Base-by-base conservation (phyloP, 2,797 vertebrate genomes). In the Saxicola maurus region DNA sequence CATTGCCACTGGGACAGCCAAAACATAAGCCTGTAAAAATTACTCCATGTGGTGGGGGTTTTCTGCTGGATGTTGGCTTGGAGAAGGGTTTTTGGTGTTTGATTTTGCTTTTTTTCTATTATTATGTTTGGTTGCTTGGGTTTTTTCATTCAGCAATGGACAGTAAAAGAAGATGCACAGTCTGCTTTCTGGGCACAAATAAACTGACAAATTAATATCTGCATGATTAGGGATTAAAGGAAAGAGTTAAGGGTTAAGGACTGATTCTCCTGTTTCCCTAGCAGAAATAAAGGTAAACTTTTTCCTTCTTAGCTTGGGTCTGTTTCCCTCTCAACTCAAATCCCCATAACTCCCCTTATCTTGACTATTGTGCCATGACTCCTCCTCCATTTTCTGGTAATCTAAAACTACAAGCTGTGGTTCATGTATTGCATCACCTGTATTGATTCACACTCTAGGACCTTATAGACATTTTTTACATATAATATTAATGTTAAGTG, bases 11-110 rank as follows among this genome's bases (percentile, higher is more conserved):
- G 87, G 16, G 17, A 72, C 35, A 86, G 55, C 65, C 33, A 83
- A 90, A 91, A 33, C 35, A 75, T 42, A 75, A 3, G 13, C n/a
- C 48, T 76, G 51, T 69, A 19, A 20, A 80, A 89, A 75, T 30
- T 25, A 28, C 24, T 75, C n/a, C 48, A 28, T 40, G 23, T 27
- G 33, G 40, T n/a, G 8, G 9, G 13, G 4, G 0, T 1, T 5
- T 24, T 57, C 33, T 65, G 17, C 17, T 27, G 33, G 8, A 7
- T 45, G 37, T 21, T 57, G 17, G 37, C 20, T 38, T 43, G 20
- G 24, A 33, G 23, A 3, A 5, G 7, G 0, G 0, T 4, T 20
- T 40, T 37, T 21, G 16, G 3, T 40, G 24, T 33, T 38, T 30
- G 14, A 4, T 43, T 45, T 64, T 45, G 7, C 3, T 9, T 24